These are phyloP conservation scores for Falco peregrinus DNA, from an alignment of 2,797 vertebrate species.

Conservation along the genomic window DNA sequence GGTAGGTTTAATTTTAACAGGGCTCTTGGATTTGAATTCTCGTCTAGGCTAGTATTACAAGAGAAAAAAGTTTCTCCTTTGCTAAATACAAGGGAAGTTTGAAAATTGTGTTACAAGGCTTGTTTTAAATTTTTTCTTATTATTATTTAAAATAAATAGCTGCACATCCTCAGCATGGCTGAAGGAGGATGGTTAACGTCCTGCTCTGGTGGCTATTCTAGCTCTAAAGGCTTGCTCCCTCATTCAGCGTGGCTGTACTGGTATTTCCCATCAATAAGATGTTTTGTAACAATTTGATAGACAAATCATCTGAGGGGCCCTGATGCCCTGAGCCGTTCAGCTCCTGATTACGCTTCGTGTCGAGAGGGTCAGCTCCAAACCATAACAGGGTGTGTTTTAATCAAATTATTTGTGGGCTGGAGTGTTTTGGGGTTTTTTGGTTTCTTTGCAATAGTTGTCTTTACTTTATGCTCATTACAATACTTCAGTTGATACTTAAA, in stretches of 20 bases:
- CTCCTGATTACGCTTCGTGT: not conserved
- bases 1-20: not conserved
- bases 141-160: not conserved
- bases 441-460: not conserved
- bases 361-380: not conserved
- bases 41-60: not conserved
- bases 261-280: not conserved
- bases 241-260: accelerated
- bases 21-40: not conserved
- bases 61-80: not conserved
- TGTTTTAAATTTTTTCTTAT: not conserved
- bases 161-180: not conserved
- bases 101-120: too few relatives aligned
- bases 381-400: not conserved
- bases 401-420: not conserved
- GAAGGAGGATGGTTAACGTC: not conserved
- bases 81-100: not conserved
- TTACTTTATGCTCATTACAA: not conserved
- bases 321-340: not conserved
- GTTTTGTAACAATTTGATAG: not conserved
- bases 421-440: not conserved
- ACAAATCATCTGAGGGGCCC: not conserved
- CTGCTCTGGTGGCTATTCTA: not conserved
- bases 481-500: not conserved
- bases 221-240: not conserved